Evolutionary conservation across 2,797 vertebrate genomes (phyloP), one percentile per base, ranked within the genome.

Genomic region (Epinephelus awoara): DNA sequence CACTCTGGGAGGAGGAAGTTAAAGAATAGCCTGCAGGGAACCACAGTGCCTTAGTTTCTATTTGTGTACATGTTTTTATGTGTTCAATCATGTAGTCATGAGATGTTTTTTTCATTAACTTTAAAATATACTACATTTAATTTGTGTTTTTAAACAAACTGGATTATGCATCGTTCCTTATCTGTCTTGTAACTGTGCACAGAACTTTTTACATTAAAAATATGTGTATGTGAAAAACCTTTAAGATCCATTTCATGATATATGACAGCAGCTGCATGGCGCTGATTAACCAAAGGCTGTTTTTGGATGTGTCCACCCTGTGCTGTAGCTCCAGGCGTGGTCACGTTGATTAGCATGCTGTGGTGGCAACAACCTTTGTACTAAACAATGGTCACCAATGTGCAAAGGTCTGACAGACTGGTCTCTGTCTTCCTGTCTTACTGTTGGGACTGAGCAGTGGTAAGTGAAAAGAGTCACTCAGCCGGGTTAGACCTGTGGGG

Each of bases 311-410:
- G 34, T 56, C 42, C 25, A 2, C 7, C 12, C 15, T 64, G 12
- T 38, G 4, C 54, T 27, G 11, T 13, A 10, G 51, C 34, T 63
- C 25, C 40, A 77, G 89, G 85, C 15, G 77, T 76, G 87, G 79
- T 73, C 56, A 51, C 71, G 47, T 15, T 54, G 50, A 80, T 54
- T 50, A 61, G 14, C 11, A 15, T 25, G 13, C 62, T 13, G 52
- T 40, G 65, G 42, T 9, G 3, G 3, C 75, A 67, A 92, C 90
- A 67, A 92, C 90, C 91, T 94, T 93, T 92, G 90, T 23, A 81
- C 89, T 65, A 63, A 59, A 77, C 66, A 65, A 27, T 42, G 23
- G n/a, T 15, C 55, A 63, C 11, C 58, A 61, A 6, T 49, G 64
- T 65, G 34, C 57, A 72, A 44, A 80, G 52, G 68, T 67, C 83